Evolutionary conservation across 2,888 invertebrate species (phyloP), one percentile per base, ranked within the genome.

Genomic region (Prostheceraeus crozeri): DNA sequence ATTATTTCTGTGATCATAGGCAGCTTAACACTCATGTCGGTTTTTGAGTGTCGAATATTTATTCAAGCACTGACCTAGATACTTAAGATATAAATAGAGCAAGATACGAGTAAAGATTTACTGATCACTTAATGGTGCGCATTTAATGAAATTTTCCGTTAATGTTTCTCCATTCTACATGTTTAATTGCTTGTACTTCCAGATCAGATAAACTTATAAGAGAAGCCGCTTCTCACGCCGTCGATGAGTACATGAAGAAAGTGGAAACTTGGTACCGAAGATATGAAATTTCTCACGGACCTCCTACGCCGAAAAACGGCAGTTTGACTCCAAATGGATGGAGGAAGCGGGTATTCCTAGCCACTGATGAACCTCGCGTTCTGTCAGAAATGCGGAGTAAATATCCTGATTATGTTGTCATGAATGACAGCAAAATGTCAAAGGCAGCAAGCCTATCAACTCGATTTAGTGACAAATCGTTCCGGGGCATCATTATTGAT

Each of bases 211-310:
- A 83, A 71, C 88, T 98, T 30, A 94, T 93, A n/a, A 90, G 93
- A 0, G 96, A 98, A 76, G 98, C 98, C 0, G 87, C 90, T 0
- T 94, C 86, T 77, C 98, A 98, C 74, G 81, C 84, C 63, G 82
- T 98, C 11, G 86, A 87, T 8, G 96, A 98, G 76, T 98, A 98
- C 76, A 98, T 98, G 96, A 76, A 79, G 0, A 85, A 87, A 71
- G 93, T 91, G 0, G 84, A 86, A 66, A 87, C 89, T 63, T 93
- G 87, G 76, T 94, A 84, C 76, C 82, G 84, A 57, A 83, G 83
- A 65, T 76, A 86, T 55, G 85, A 86, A 71, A 76, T 84, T 79
- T 71, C 75, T 33, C 10, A n/a, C n/a, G n/a, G n/a, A n/a, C n/a
- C n/a, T n/a, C n/a, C n/a, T n/a, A n/a, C n/a, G n/a, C n/a, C n/a